Evolutionary conservation across 1,140 invertebrate species (phyloP), one percentile per base, ranked within the genome.

Genomic region (Amyelois transitella): DNA sequence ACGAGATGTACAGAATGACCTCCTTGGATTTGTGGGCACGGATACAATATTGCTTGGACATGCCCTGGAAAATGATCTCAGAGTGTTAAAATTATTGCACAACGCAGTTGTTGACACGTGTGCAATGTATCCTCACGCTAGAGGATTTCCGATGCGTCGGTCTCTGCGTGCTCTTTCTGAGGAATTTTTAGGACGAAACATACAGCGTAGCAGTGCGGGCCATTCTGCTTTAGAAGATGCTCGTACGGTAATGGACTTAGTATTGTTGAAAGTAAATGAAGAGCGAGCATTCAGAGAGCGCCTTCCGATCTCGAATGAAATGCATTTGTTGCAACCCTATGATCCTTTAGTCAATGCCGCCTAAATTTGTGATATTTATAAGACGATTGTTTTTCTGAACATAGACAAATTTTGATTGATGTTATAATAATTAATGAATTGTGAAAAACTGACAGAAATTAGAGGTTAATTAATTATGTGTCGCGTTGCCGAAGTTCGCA

Each of bases 1-100:
- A 1, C 67, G 80, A 48, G 93, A 98, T 66, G 96, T 99, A 0
- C 97, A 99, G 76, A 91, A 92, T 18, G 95, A 97, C 60, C 81
- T 99, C 8, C 88, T 95, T 53, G 90, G 90, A 19, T 91, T 97
- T 50, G 92, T 99, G 51, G 90, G 91, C 43, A 91, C 92, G 1
- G 93, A 97, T 53, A 97, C 96, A 0, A 96, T 99, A 47, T 85
- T 99, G 0, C 93, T 99, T 47, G 98, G 98, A 0, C 98, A 99
- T 83, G 95, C 94, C 6, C 86, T 99, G 28, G 97, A 99, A 62
- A 98, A 96, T 78, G 98, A 99, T 89, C 88, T 99, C 5, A 89
- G 94, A 12, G 94, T 94, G 0, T 77, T 99, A 12, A 95, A 93
- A 71, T 72, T 99, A 2, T 89, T 98, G 0, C 98, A 99, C 70